Conservation (phyloP, 2,888 invertebrate genomes). For the Resseliella maxima region DNA sequence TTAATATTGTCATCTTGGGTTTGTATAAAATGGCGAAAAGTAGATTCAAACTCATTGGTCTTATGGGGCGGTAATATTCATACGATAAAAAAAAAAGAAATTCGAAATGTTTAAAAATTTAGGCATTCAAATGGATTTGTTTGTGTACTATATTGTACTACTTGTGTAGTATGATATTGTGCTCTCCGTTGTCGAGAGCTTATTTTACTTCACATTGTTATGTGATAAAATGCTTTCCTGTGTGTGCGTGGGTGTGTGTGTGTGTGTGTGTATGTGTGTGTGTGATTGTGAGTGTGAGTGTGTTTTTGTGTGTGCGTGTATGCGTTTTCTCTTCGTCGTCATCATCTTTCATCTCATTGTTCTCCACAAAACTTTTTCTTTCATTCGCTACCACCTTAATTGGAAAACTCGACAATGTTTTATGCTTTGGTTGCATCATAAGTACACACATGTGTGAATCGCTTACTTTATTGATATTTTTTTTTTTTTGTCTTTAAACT, state of each 20-base stretch:
- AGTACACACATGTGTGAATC: conserved; percentile 7
- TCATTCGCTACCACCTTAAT: background rate
- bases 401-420: background rate
- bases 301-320: no score
- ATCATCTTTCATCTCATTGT: background rate
- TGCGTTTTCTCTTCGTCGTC: background rate
- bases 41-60: background rate
- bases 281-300: no score
- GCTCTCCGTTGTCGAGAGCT: background rate
- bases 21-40: no score
- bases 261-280: no score
- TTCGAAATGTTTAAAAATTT: conserved; percentile 17
- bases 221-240: background rate
- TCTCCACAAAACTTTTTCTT: background rate
- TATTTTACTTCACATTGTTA: conserved; percentile 9
- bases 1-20: background rate
- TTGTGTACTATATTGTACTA: background rate
- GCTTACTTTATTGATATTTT: background rate
- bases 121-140: conserved; percentile 11
- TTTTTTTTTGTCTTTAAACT: background rate
- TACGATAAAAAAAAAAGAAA: background rate
- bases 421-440: background rate
- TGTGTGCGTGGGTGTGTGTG: background rate
- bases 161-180: background rate
- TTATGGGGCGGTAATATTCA: background rate